phyloP scores from a whole-genome alignment of 2,797 vertebrate genomes.

The Neopelma chrysocephalum region DNA sequence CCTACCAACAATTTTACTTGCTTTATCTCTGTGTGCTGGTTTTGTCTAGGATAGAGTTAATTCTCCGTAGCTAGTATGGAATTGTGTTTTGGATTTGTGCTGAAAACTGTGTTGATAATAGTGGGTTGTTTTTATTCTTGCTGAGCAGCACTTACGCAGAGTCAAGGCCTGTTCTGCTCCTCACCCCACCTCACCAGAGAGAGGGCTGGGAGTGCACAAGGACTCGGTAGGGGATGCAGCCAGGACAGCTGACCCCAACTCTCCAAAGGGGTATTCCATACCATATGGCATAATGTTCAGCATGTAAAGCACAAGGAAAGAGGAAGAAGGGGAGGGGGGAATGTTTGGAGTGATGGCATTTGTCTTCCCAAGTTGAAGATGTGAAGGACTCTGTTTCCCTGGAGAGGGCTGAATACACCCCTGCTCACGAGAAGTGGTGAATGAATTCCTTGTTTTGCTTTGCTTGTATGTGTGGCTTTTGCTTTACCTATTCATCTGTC shows the following conservation, averaged over 20 bases:
- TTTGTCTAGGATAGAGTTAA: not conserved
- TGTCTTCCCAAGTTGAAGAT: not conserved
- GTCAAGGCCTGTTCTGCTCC: not conserved
- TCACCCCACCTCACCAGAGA: accelerated
- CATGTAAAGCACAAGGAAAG: not conserved
- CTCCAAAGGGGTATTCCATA: not conserved
- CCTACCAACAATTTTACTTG: not conserved
- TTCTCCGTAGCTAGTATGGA: not conserved
- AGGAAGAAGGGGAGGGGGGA: not conserved
- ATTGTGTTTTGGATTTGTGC: not conserved
- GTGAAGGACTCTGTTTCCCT: not conserved
- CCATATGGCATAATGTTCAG: accelerated
- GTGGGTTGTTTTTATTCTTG: accelerated
- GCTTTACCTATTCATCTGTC: not conserved
- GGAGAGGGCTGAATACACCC: not conserved
- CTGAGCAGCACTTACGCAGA: not conserved
- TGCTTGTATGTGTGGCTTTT: not conserved
- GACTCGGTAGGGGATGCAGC: not conserved
- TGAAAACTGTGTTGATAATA: not conserved
- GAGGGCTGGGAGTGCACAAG: no score
- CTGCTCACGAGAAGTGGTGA: not conserved
- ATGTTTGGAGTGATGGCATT: not conserved
- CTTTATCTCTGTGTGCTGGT: not conserved
- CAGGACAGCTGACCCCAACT: not conserved
- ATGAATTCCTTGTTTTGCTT: not conserved